A percentile compares a stretch with the other conserved stretches of the same genome.
Evolutionary conservation across 2,113 vertebrate species (phyloP).

Genomic region (Apeltes quadracus): DNA sequence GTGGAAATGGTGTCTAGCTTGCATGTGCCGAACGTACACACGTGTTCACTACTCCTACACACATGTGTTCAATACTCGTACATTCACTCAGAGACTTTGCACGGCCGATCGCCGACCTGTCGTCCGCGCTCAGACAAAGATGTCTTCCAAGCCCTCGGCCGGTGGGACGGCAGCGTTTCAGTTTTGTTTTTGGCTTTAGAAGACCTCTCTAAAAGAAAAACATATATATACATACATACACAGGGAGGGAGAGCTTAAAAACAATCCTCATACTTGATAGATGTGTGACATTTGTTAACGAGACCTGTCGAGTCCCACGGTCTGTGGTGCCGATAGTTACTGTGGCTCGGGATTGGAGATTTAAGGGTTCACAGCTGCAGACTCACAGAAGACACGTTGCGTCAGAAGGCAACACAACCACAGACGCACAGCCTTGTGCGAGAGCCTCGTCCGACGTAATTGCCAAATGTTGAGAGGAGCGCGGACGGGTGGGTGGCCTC

Average conservation of each 20-base stretch:
- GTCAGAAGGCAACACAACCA: no score
- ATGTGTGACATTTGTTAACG: constrained; percentile 56
- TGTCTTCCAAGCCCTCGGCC: constrained; percentile 64
- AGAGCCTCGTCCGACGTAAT: background rate
- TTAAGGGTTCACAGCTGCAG: constrained; percentile 25
- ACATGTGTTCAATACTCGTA: constrained; percentile 58
- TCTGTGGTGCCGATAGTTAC: constrained; percentile 40
- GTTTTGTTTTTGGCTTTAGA: background rate
- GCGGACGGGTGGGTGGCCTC: constrained; percentile 3
- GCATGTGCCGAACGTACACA: constrained; percentile 71
- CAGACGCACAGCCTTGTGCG: background rate
- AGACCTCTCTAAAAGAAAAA: constrained; percentile 4
- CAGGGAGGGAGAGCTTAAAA: no score
- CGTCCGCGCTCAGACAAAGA: constrained; percentile 44
- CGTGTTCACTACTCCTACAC: constrained; percentile 59
- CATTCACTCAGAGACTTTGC: constrained; percentile 53
- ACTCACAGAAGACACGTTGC: constrained; percentile 18
- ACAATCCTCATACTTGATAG: constrained; percentile 63
- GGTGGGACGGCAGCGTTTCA: constrained; percentile 34
- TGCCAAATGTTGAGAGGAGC: background rate
- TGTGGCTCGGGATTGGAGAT: constrained; percentile 68
- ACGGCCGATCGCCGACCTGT: constrained; percentile 60
- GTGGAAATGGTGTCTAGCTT: constrained; percentile 53
- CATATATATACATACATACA: no score
- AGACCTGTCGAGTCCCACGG: constrained; percentile 44